Conservation (phyloP, 1,140 invertebrate genomes). For the Diploscapter pachys region DNA sequence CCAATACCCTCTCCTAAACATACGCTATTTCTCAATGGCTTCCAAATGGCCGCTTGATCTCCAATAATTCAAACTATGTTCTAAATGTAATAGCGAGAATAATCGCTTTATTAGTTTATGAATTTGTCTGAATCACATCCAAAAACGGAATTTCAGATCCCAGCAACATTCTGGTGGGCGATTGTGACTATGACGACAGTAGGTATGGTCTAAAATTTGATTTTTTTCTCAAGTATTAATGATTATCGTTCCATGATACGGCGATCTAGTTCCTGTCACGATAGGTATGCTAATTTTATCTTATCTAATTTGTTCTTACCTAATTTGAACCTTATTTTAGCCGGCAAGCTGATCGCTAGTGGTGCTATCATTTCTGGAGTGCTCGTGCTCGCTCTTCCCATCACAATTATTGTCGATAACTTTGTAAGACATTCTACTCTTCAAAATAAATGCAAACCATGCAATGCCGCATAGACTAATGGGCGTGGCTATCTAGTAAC, state of each 20-base stretch:
- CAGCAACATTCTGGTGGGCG: constrained; percentile 63
- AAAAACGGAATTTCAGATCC: background rate
- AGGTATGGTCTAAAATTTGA: constrained; percentile 25
- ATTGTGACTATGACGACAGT: constrained; percentile 66
- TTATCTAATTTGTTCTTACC: background rate
- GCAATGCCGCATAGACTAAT: no score
- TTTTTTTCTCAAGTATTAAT: no score
- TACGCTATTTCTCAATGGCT: no score
- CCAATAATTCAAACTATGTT: constrained; percentile 57
- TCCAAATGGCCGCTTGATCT: constrained; percentile 35
- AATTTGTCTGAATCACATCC: background rate
- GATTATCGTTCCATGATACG: constrained; percentile 51
- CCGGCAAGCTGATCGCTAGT: constrained; percentile 58
- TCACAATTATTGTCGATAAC: constrained; percentile 61
- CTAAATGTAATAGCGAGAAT: background rate
- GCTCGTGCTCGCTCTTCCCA: constrained; percentile 59
- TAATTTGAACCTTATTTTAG: constrained; percentile 10
- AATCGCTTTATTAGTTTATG: background rate
- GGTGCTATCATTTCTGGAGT: constrained; percentile 56
- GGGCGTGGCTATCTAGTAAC: no score
- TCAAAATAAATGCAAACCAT: no score
- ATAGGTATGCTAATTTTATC: constrained; percentile 33
- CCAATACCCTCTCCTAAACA: no score
- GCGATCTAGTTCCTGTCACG: constrained; percentile 59
- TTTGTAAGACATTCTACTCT: constrained; percentile 6